Base-by-base conservation (phyloP, 2,113 vertebrate species). In the Morone saxatilis region DNA sequence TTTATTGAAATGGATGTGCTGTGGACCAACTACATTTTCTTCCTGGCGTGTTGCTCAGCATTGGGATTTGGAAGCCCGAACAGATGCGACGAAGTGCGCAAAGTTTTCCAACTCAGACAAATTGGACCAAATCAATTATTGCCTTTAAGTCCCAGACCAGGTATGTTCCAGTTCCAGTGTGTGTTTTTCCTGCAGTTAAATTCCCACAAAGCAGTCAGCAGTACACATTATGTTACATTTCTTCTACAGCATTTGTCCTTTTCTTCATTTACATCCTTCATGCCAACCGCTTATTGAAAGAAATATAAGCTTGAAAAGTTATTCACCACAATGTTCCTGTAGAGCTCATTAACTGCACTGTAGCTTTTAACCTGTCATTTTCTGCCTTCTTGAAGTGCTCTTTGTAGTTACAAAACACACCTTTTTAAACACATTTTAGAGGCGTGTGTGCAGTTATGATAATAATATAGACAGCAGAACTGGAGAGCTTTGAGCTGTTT, bases 61-160 rank as follows among this genome's bases (percentile, higher is more conserved):
- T 25, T 76, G 1, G 82, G 71, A 16, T 45, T 57, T 6, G 92
- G 88, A 36, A 93, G 69, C 60, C 19, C 71, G 6, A 88, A 76
- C 78, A 94, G 67, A 95, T 98, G 97, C 89, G 94, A 96, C 31
- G 93, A 94, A 88, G 96, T 96, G 71, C 90, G 95, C 54, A 95
- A 97, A 97, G 96, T 97, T 97, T 97, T 97, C 89, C 95, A 94
- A 80, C 85, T 95, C 84, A 88, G 92, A 56, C 93, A 95, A 71
- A 95, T 95, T 57, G 97, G 96, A 78, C 89, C 94, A 2, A 92
- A 81, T 73, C 88, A 92, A 45, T 91, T 93, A 61, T 51, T 96
- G 67, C 95, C 95, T 40, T 72, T 90, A 10, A 84, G 83, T 8
- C 96, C 96, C 14, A 90, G 91, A 86, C 68, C 94, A 96, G 97